A percentile compares a stretch with the other conserved stretches of the same genome.
Conservation (phyloP, 1,140 invertebrate species). For the Zaprionus tsacasi region DNA sequence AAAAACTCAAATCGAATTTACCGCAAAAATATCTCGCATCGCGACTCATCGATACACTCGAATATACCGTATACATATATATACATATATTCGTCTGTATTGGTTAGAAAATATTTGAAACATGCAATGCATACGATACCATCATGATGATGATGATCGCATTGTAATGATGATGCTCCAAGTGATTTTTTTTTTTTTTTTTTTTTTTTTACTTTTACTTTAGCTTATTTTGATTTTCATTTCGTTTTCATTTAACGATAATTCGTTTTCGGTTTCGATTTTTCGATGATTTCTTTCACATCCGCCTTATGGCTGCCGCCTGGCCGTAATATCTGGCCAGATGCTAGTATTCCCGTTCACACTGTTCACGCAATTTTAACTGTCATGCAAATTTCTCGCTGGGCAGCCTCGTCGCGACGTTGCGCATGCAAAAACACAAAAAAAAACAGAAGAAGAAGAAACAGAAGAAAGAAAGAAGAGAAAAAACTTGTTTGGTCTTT, state of each 20-base stretch:
- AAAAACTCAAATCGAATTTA: slow-evolving; percentile 26
- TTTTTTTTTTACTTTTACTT: slow-evolving; percentile 29
- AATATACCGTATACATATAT: background rate
- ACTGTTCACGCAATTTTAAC: slow-evolving; percentile 41
- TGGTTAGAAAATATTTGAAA: slow-evolving; percentile 2
- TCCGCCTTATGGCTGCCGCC: slow-evolving; percentile 20
- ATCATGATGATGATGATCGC: no score
- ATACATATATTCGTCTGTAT: slow-evolving; percentile 8
- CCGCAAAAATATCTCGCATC: slow-evolving; percentile 24
- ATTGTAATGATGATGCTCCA: background rate
- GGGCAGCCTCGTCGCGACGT: slow-evolving; percentile 2
- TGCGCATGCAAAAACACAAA: slow-evolving; percentile 23
- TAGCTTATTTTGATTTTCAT: slow-evolving; percentile 17
- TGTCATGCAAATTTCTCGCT: slow-evolving; percentile 43
- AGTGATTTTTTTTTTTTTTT: background rate
- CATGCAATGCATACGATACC: slow-evolving; percentile 36
- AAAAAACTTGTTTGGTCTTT: slow-evolving; percentile 38
- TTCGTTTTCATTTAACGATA: slow-evolving; percentile 34
- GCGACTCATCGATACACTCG: background rate
- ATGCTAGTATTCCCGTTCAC: slow-evolving; percentile 20
- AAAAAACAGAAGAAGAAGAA: slow-evolving; percentile 4
- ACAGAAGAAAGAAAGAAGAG: background rate
- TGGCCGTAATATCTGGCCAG: slow-evolving; percentile 19
- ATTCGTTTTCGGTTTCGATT: slow-evolving; percentile 11
- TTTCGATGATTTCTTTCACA: slow-evolving; percentile 32